phyloP scores from a whole-genome alignment of 2,113 vertebrate species.

The crab-eating macaque (Macaca fascicularis) region DNA sequence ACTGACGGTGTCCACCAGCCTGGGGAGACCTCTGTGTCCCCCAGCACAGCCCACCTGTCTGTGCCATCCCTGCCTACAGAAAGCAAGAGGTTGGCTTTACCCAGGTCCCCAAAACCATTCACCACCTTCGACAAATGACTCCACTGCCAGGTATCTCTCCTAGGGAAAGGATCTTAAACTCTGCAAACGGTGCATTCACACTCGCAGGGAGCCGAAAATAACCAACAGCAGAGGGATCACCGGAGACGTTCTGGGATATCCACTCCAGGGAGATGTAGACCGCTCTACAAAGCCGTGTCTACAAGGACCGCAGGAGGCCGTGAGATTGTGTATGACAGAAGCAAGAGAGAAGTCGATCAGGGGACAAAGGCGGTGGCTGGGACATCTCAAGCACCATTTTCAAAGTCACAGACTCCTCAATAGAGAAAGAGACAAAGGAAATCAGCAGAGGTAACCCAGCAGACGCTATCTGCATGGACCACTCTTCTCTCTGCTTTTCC shows the following conservation, averaged over 20 bases:
- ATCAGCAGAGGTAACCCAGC: fast-evolving
- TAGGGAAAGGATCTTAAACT: neutral
- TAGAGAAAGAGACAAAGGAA: no score
- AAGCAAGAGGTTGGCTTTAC: neutral
- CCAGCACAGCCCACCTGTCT: neutral
- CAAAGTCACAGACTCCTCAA: neutral
- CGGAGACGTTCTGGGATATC: fast-evolving
- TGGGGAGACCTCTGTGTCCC: neutral
- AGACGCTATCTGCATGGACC: fast-evolving
- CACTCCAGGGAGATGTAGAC: neutral
- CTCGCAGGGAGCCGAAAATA: fast-evolving
- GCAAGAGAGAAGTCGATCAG: neutral
- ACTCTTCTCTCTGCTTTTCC: neutral
- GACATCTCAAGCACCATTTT: fast-evolving
- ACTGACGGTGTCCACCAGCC: fast-evolving
- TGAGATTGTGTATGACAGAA: fast-evolving
- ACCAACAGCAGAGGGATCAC: neutral
- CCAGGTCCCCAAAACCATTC: neutral
- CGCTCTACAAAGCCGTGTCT: fast-evolving
- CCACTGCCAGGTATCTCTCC: neutral
- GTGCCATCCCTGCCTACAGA: neutral
- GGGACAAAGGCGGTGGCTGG: fast-evolving
- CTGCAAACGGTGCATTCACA: fast-evolving
- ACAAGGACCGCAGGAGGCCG: fast-evolving
- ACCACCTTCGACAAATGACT: neutral